Base-by-base conservation (phyloP, 2,888 invertebrate species). In the Eristalis arbustorum region DNA sequence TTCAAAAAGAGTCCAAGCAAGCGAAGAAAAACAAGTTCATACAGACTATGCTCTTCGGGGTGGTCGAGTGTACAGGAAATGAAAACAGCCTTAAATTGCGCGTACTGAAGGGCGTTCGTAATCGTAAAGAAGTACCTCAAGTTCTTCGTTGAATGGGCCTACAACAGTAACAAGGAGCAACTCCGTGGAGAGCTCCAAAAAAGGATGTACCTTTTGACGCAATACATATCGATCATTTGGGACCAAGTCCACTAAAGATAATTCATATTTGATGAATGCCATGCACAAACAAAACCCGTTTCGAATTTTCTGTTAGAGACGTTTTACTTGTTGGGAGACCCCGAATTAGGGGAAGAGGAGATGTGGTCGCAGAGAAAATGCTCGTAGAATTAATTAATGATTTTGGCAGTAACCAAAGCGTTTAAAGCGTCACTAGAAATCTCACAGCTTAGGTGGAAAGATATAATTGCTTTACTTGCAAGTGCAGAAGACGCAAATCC, bases 91-190 rank as follows among this genome's bases (percentile, higher is more conserved):
- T 73, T 18, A 25, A 73, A 4, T n/a, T 73, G 0, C 76, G 25
- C 28, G 37, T 84, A 3, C 71, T 76, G 1, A 80, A 73, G n/a
- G n/a, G n/a, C n/a, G n/a, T n/a, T n/a, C n/a, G 73, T 73, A 14
- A 67, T 77, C 22, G 69, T 77, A 23, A 77, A 62, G n/a, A 83
- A 73, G 4, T 77, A 68, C 13, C 5, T 78, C 3, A 56, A 40
- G 25, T 37, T 67, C 6, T 77, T 77, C 22, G 63, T 73, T 1
- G 77, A 83, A 68, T 73, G 72, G 25, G 73, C 73, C 2, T 74
- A 64, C 13, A 78, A 83, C 14, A 73, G 61, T 31, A 74, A 37
- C 13, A 61, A 76, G 31, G 23, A 31, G 14, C 71, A 75, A 37
- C 71, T 61, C 2, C 40, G 61, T 13, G 81, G 69, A 64, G 81